phyloP scores from a whole-genome alignment of 1,140 invertebrate species.

The Aporrectodea caliginosa region DNA sequence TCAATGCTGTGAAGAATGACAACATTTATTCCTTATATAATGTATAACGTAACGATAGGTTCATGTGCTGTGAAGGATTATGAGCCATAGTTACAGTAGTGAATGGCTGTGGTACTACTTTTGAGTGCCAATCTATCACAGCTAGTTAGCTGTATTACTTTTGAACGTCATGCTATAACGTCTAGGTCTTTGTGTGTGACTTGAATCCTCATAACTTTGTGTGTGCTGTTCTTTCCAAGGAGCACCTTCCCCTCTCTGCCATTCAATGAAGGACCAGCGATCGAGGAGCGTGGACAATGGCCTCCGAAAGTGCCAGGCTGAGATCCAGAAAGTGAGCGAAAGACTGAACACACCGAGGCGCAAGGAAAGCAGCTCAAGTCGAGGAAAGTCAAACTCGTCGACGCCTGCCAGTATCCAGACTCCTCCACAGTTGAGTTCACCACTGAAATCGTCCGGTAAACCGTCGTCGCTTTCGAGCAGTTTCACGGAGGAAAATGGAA shows the following conservation, averaged over 20 bases:
- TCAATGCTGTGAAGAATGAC: too few relatives aligned
- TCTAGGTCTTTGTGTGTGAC: too few relatives aligned
- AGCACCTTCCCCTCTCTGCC: background rate
- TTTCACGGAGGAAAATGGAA: background rate
- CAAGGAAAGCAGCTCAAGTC: background rate
- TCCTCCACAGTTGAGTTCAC: background rate
- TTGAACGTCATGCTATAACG: too few relatives aligned
- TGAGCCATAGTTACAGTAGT: too few relatives aligned
- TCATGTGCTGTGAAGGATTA: too few relatives aligned
- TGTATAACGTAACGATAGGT: too few relatives aligned
- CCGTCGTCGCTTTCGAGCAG: background rate
- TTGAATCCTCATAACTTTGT: too few relatives aligned
- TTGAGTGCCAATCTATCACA: too few relatives aligned
- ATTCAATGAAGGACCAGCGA: background rate
- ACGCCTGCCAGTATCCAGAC: background rate
- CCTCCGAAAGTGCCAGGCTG: background rate
- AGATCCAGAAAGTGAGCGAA: background rate
- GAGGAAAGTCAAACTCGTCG: background rate
- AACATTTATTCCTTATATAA: too few relatives aligned
- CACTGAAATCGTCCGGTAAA: background rate
- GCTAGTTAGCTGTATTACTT: too few relatives aligned
- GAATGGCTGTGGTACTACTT: too few relatives aligned
- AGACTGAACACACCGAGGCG: background rate
- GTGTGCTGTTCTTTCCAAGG: too few relatives aligned
- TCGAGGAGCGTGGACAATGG: background rate